Evolutionary conservation across 1,140 invertebrate genomes (phyloP), one percentile per base, ranked within the genome.

Genomic region (Nymphalis io): DNA sequence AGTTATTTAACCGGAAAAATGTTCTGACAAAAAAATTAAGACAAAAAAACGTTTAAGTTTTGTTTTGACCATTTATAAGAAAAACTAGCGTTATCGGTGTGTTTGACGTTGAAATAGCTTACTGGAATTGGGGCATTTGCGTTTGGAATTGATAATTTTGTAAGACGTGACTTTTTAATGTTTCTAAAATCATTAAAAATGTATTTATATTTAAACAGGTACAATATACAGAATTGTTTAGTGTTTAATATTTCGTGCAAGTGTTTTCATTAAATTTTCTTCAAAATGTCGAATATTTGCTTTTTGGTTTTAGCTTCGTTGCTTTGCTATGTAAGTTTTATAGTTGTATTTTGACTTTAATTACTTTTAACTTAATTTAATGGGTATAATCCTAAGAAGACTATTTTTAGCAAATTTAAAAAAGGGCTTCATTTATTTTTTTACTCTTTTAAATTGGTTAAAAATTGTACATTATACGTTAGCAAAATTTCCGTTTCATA

Each of bases 201-300:
- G 11, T 8, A 44, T 66, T 59, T 46, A 66, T 70, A 70, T 65
- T 64, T 70, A 70, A 60, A 60, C 53, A 59, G 55, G 63, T 58
- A 53, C 63, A 46, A 20, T 40, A 55, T 23, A 0, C 40, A 27
- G 15, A n/a, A 20, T 38, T 12, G 18, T 13, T 66, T 66, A 58
- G 55, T 66, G 18, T 8, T 58, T 58, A 27, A 38, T 66, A 39
- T 20, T 46, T 33, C 16, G 42, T 53, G 44, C 21, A 38, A 63
- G 27, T 42, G 18, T 60, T 60, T 21, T 18, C 42, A 12, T 53
- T 51, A 12, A n/a, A 20, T 38, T 59, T 20, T 23, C 27, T 42
- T 46, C 57, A 21, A 64, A 65, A 70, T 70, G 68, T 51, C 21
- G 39, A 53, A 48, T 40, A n/a, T 42, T 23, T 40, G 4, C n/a